Conservation (phyloP, 2,888 invertebrate genomes). For the Apodemia duryi region DNA sequence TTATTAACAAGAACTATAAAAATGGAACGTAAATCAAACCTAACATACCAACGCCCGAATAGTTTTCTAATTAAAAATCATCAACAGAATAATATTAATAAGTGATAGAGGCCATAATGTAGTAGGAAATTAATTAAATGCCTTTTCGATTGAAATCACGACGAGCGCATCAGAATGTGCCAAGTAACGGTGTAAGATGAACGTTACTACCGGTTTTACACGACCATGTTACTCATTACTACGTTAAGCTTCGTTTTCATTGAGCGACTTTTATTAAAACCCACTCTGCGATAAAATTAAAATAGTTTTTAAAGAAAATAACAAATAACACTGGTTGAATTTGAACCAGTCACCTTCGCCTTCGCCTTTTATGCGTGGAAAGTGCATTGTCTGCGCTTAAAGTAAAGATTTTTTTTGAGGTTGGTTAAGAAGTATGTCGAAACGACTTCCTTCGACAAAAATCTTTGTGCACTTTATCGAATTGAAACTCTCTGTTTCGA, state of each 20-base stretch:
- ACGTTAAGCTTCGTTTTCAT: conserved; percentile 60
- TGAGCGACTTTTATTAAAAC: conserved; percentile 40
- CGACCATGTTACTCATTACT: conserved; percentile 54
- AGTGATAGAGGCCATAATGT: conserved; percentile 57
- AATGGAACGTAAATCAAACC: conserved; percentile 28
- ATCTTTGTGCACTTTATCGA: neutral
- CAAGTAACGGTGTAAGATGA: conserved; percentile 66
- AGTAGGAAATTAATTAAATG: conserved; percentile 73
- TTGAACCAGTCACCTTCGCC: neutral
- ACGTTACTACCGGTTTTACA: conserved; percentile 74
- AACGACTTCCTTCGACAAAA: too few relatives aligned
- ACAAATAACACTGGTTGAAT: neutral
- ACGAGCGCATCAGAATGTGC: conserved; percentile 69
- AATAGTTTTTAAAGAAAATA: neutral
- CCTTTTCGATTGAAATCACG: conserved; percentile 63
- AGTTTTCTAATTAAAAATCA: conserved; percentile 36
- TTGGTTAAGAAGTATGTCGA: too few relatives aligned
- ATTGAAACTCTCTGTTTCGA: neutral
- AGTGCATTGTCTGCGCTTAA: neutral
- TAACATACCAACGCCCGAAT: conserved; percentile 22
- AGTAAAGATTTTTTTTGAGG: neutral
- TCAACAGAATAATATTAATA: conserved; percentile 40
- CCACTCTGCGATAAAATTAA: neutral
- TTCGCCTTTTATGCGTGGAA: neutral
- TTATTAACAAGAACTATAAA: conserved; percentile 33